These are phyloP conservation scores for Barnardius zonarius DNA, from an alignment of 2,113 vertebrate species.

Conservation along the genomic window DNA sequence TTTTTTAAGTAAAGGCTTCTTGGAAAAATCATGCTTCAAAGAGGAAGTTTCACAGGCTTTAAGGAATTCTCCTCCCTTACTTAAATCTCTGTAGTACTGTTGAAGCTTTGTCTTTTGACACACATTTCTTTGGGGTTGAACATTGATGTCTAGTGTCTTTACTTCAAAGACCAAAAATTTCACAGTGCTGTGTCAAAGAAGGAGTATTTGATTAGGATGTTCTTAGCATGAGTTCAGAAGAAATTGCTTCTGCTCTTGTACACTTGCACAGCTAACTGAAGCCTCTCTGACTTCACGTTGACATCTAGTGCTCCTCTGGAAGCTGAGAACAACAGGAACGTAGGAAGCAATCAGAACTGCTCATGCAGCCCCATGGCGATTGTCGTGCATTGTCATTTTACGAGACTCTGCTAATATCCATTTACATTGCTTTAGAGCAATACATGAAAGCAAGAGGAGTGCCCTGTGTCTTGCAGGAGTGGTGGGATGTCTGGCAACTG, in stretches of 20 bases:
- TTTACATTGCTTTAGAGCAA: background rate
- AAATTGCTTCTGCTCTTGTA: background rate
- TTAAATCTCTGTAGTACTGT: background rate
- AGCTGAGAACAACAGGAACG: background rate
- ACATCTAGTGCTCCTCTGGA: background rate
- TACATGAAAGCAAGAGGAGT: background rate
- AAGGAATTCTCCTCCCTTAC: conserved; percentile 8
- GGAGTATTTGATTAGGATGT: background rate
- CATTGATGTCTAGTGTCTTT: background rate
- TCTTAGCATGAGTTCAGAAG: background rate
- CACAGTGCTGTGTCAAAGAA: background rate
- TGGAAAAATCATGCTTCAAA: background rate
- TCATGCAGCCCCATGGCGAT: background rate
- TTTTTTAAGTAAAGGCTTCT: background rate
- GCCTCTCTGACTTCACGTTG: background rate
- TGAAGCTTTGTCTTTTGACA: conserved; percentile 15
- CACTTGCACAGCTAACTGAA: background rate
- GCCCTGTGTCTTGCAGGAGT: background rate
- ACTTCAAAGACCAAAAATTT: background rate
- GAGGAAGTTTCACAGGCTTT: conserved; percentile 3
- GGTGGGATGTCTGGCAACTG: background rate
- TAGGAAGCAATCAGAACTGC: background rate
- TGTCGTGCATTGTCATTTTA: background rate
- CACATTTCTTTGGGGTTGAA: background rate
- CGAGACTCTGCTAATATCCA: background rate